Percentiles rank a stretch among this genome's conserved stretches.
phyloP scores from a whole-genome alignment of 2,888 invertebrate genomes.

The Lithophane ornitopus region DNA sequence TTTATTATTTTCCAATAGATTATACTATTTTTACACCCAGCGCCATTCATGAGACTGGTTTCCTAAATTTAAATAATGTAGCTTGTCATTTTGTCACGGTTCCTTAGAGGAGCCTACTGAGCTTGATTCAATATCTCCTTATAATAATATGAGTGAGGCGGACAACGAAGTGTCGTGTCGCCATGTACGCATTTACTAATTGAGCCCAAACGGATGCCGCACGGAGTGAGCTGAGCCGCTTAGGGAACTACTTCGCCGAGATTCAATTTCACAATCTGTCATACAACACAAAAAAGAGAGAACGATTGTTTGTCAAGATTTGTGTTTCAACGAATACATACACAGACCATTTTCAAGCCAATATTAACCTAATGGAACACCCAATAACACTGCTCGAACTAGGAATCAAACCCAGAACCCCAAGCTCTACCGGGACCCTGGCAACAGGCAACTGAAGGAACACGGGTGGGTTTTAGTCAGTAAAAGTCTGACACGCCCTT shows the following conservation, averaged over 20 bases:
- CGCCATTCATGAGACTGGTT: not conserved
- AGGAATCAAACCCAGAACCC: not conserved
- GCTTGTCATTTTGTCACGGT: not conserved
- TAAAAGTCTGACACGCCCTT: too few species aligned
- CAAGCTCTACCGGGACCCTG: too few species aligned
- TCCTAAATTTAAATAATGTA: not conserved
- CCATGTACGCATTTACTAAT: conserved; percentile 43
- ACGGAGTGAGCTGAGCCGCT: not conserved
- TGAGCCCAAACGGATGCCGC: conserved; percentile 51
- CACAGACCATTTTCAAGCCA: not conserved
- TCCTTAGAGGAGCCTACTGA: not conserved
- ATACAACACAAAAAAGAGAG: not conserved
- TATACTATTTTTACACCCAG: not conserved
- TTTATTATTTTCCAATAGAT: not conserved
- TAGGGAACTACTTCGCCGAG: conserved; percentile 15
- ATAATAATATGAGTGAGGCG: not conserved
- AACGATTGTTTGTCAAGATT: not conserved
- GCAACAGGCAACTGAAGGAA: too few species aligned
- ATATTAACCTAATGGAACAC: not conserved
- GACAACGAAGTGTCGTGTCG: conserved; percentile 9
- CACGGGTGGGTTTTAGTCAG: too few species aligned
- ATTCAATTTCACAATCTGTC: not conserved
- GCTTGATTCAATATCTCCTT: conserved; percentile 28
- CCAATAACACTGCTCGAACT: not conserved
- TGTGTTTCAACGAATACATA: not conserved